A percentile compares a stretch with the other conserved stretches of the same genome.
Conservation (phyloP, 2,113 vertebrate genomes). For the Mandrillus leucophaeus region DNA sequence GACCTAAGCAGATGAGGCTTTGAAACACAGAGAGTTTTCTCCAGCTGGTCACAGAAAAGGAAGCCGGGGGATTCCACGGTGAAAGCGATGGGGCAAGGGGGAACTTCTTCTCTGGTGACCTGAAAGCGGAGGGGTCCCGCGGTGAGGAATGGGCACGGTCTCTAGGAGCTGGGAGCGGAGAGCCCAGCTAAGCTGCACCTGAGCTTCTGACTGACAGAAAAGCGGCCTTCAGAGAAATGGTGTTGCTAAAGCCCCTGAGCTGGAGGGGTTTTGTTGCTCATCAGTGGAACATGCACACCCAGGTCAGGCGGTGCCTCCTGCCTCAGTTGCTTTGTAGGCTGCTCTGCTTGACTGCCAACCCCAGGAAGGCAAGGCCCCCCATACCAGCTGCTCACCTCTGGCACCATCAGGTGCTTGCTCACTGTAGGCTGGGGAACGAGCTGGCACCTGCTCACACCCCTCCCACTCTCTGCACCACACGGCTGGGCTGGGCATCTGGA, state of each 20-base stretch:
- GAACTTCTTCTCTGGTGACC: accelerated
- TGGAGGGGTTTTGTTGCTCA: too few species aligned
- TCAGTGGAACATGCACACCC: not conserved
- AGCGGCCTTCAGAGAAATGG: not conserved
- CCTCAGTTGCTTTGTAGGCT: not conserved
- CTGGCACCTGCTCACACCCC: too few species aligned
- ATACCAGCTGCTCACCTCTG: too few species aligned
- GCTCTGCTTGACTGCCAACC: not conserved
- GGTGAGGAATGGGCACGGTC: not conserved
- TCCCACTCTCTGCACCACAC: too few species aligned
- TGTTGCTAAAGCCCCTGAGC: not conserved
- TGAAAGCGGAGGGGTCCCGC: not conserved
- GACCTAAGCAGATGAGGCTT: not conserved
- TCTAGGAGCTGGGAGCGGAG: too few species aligned
- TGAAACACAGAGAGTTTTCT: not conserved
- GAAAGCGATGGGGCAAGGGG: too few species aligned
- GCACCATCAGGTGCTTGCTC: too few species aligned
- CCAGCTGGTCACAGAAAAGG: not conserved
- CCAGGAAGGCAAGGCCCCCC: not conserved
- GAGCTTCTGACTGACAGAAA: not conserved
- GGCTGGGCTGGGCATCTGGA: too few species aligned
- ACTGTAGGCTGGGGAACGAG: too few species aligned
- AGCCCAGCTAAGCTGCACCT: not conserved
- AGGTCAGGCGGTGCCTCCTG: not conserved
- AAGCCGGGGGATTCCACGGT: not conserved